Evolutionary conservation across 2,888 invertebrate genomes (phyloP), one percentile per base, ranked within the genome.

Genomic region (Subacronicta megacephala): DNA sequence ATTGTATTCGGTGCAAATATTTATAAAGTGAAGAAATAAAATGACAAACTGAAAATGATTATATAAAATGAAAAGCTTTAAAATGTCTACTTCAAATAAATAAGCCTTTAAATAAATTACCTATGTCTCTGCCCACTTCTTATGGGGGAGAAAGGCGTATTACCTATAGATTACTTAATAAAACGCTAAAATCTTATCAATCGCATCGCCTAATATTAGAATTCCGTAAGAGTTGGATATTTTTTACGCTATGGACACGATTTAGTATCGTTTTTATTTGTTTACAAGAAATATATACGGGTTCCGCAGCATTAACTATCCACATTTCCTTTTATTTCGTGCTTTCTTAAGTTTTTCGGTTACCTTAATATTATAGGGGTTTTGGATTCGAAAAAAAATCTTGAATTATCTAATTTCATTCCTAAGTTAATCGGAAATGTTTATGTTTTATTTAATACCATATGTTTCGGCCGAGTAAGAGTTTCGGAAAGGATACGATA

Each of bases 221-320:
- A 77, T 79, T 77, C 76, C 60, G 65, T 66, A 68, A 75, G 74
- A 75, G 68, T 62, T 53, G 72, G 56, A 74, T 73, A 78, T 80
- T 82, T 79, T 82, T 78, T 79, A 70, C 72, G 72, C 75, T 60
- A 72, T 75, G 74, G 72, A 76, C 81, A 77, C 77, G 79, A 82
- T 83, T 84, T 80, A 81, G 76, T 79, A 77, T 77, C 73, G 71
- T 62, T 76, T 83, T 85, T 82, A 83, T 84, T 84, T 83, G 81
- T 83, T 81, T 80, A 78, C 75, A 75, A 68, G 77, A 80, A 79
- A 81, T 80, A 77, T 81, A 77, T 80, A 76, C 64, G 72, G 76
- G 71, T 71, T 75, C 66, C 46, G 66, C 62, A 55, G 68, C 75
- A 72, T 78, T 75, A 73, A 78, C 75, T 66, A 73, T 66, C 62